Conservation (phyloP, 2,797 vertebrate species). For the Cygnus olor region DNA sequence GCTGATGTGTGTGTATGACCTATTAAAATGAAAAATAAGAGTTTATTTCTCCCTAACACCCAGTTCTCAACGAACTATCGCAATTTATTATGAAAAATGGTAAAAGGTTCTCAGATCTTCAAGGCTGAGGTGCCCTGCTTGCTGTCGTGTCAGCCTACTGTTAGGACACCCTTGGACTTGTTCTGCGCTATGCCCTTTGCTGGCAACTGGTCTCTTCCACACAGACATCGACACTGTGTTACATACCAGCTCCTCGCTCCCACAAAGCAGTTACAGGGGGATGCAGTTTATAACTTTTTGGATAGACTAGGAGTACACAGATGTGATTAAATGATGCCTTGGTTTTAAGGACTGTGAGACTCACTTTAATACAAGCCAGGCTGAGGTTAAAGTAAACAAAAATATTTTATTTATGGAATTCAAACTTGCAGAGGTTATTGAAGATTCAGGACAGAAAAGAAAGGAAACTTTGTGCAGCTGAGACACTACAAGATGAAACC, state of each 20-base stretch:
- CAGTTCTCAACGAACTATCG: neutral
- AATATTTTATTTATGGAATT: neutral
- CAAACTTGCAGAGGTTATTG: neutral
- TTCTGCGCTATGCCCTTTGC: accelerated
- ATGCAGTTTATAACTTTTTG: neutral
- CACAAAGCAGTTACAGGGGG: neutral
- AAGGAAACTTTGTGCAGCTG: neutral
- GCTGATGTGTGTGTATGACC: neutral
- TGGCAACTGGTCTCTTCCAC: neutral
- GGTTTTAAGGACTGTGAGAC: neutral
- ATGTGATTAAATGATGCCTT: neutral
- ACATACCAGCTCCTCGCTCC: neutral
- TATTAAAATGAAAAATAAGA: neutral
- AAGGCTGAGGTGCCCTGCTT: neutral
- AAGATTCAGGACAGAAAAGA: neutral
- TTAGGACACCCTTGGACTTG: neutral
- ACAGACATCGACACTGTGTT: neutral
- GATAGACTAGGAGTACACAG: neutral
- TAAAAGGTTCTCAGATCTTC: neutral
- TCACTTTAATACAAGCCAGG: neutral
- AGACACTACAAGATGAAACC: neutral
- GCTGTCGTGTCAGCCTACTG: neutral
- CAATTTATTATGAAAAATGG: neutral
- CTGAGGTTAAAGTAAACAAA: neutral
- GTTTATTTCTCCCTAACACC: neutral